Conservation (phyloP, 2,797 vertebrate species). For the Vireo griseus region DNA sequence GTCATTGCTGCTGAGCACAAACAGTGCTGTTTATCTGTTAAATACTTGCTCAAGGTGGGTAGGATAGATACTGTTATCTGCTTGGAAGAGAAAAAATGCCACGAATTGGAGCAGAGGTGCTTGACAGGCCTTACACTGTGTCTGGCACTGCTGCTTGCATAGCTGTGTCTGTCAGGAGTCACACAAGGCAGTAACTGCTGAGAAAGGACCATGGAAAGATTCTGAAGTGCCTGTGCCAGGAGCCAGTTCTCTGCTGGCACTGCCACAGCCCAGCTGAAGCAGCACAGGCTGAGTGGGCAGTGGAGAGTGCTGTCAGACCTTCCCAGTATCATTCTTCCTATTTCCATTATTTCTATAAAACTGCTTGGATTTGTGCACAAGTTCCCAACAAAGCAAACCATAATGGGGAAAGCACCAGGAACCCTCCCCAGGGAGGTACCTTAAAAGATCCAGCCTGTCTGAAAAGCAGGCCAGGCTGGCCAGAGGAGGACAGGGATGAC, state of each 20-base stretch:
- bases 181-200: background rate
- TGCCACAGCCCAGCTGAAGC: background rate
- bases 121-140: background rate
- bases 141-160: background rate
- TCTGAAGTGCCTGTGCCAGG: background rate
- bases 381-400: background rate
- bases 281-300: background rate
- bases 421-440: background rate
- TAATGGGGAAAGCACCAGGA: background rate
- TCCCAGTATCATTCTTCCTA: rapidly evolving
- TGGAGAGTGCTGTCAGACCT: background rate
- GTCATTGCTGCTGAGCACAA: background rate
- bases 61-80: background rate
- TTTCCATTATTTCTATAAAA: background rate
- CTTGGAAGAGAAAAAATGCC: background rate
- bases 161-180: background rate
- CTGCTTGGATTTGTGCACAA: background rate
- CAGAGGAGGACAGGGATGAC: background rate
- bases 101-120: conserved; percentile 7
- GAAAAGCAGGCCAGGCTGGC: background rate
- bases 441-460: background rate
- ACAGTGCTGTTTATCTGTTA: background rate
- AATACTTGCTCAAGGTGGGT: background rate
- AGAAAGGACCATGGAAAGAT: background rate
- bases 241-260: background rate